These are phyloP conservation scores for Parnassius smintheus DNA, from an alignment of 2,888 invertebrate species.

Conservation along the genomic window DNA sequence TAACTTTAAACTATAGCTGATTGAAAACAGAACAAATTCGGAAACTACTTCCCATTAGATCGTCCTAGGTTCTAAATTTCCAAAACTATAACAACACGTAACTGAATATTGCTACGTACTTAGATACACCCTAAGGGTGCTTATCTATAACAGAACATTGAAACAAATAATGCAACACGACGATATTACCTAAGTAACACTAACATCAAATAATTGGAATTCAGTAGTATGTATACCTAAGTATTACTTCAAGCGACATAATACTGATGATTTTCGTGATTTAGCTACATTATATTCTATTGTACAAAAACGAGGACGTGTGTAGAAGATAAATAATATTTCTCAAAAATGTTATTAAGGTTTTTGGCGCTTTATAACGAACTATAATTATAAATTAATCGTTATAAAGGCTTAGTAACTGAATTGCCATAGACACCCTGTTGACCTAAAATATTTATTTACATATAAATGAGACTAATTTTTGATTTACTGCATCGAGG, in stretches of 20 bases:
- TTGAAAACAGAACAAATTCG: slow-evolving; percentile 1
- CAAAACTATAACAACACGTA: slow-evolving; percentile 9
- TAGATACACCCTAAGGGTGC: slow-evolving; percentile 13
- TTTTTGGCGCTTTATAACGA: slow-evolving; percentile 18
- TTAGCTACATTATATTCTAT: slow-evolving; percentile 18
- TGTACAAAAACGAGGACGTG: slow-evolving; percentile 13
- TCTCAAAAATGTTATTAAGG: slow-evolving; percentile 19
- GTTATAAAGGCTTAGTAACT: slow-evolving; percentile 38
- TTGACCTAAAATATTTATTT: slow-evolving; percentile 50
- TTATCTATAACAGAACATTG: slow-evolving; percentile 14
- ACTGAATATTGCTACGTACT: slow-evolving; percentile 12
- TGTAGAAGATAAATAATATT: slow-evolving; percentile 16
- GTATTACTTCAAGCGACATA: slow-evolving; percentile 22
- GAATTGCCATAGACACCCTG: slow-evolving; percentile 62
- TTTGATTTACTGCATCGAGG: slow-evolving; percentile 25
- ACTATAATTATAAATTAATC: slow-evolving; percentile 21
- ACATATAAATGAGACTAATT: slow-evolving; percentile 36
- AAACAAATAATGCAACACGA: slow-evolving; percentile 15
- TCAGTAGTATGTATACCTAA: slow-evolving; percentile 15
- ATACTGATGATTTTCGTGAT: slow-evolving; percentile 24
- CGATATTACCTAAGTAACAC: slow-evolving; percentile 17
- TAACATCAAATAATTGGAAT: slow-evolving; percentile 24
- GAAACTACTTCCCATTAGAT: slow-evolving; percentile 8
- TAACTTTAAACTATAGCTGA: slow-evolving; percentile 12
- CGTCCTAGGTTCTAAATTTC: slow-evolving; percentile 14